Conservation (phyloP, 2,888 invertebrate genomes). For the Scaptomyza caliginosa region DNA sequence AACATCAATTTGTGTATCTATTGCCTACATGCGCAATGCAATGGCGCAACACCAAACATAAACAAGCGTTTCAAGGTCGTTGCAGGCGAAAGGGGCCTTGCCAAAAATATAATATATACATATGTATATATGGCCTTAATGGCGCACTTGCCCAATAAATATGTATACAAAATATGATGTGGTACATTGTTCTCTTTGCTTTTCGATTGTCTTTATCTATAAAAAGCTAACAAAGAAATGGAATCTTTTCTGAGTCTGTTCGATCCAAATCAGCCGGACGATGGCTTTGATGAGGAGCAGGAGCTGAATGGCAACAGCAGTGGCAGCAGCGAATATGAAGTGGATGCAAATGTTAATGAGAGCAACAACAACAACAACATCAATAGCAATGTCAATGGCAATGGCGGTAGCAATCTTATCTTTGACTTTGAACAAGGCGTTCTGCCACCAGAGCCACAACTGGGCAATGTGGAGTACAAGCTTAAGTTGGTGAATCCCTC, state of each 20-base stretch:
- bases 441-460: constrained; percentile 95
- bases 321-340: constrained; percentile 58
- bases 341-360: constrained; percentile 51
- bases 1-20: not conserved
- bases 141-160: constrained; percentile 43
- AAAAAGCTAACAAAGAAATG: constrained; percentile 85
- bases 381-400: constrained; percentile 49
- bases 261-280: constrained; percentile 86
- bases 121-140: constrained; percentile 21
- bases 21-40: not conserved
- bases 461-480: constrained; percentile 98
- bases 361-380: constrained; percentile 40
- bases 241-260: constrained; percentile 93
- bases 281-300: constrained; percentile 81
- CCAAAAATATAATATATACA: constrained; percentile 41
- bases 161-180: constrained; percentile 8
- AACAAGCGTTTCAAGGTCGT: constrained; percentile 73
- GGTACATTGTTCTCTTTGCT: constrained; percentile 3
- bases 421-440: constrained; percentile 87
- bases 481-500: constrained; percentile 96
- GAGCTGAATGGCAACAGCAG: constrained; percentile 76
- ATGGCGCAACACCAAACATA: constrained; percentile 52
- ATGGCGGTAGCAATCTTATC: constrained; percentile 71
- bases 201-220: not conserved
- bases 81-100: constrained; percentile 51